Conservation (phyloP, 1,140 invertebrate genomes). For the Ips nitidus region DNA sequence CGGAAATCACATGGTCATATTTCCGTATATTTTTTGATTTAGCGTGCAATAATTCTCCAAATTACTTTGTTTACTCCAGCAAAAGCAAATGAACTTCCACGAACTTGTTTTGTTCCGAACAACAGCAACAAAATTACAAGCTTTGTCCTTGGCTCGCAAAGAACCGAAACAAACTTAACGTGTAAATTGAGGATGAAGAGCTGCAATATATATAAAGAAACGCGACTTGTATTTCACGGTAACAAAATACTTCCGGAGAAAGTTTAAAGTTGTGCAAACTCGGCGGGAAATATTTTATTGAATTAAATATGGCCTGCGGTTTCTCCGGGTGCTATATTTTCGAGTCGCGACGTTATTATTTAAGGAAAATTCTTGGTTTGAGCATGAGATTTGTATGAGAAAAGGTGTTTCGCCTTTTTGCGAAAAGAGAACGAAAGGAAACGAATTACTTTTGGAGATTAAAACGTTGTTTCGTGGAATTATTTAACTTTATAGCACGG, state of each 20-base stretch:
- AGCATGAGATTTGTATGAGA: background rate
- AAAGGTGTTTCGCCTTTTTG: background rate
- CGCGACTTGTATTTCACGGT: constrained; percentile 3
- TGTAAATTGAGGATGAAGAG: background rate
- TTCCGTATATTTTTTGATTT: background rate
- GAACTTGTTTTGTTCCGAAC: background rate
- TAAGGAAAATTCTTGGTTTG: constrained; percentile 1
- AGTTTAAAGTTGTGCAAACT: constrained; percentile 10
- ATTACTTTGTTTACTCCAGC: background rate
- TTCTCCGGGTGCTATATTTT: constrained; percentile 13
- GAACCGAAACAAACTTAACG: background rate
- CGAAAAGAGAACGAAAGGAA: background rate
- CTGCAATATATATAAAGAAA: constrained; percentile 5
- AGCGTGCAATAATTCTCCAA: background rate
- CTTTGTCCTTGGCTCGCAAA: background rate
- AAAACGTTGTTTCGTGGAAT: background rate
- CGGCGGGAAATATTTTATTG: constrained; percentile 14
- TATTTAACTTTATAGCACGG: background rate
- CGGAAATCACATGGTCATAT: background rate
- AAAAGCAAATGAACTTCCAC: background rate
- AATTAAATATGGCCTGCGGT: constrained; percentile 24
- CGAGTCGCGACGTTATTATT: constrained; percentile 12
- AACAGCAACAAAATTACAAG: background rate
- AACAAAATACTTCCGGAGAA: constrained; percentile 17
- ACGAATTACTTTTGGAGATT: constrained; percentile 1